Evolutionary conservation across 2,797 vertebrate genomes (phyloP).

Genomic region (Danionella dracula): DNA sequence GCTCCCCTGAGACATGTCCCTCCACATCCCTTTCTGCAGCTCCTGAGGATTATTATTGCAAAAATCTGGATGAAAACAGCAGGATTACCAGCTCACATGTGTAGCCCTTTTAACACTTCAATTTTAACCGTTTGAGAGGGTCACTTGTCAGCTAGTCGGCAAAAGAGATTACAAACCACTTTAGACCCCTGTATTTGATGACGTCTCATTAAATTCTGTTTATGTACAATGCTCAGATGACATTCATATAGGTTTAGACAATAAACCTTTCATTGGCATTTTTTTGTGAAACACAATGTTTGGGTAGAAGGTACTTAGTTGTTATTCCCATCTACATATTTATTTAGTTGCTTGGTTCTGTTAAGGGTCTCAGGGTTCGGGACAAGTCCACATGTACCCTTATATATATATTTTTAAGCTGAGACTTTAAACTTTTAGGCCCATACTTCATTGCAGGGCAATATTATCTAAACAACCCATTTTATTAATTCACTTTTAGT

Average conservation of each 20-base stretch:
- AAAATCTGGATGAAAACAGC: slow-evolving; percentile 53
- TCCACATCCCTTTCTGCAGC: slow-evolving; percentile 12
- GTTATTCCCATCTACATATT: too few relatives aligned
- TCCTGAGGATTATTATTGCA: slow-evolving; percentile 45
- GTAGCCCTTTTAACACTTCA: slow-evolving; percentile 43
- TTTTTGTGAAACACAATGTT: neutral
- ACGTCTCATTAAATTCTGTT: slow-evolving; percentile 17
- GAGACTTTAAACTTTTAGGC: too few relatives aligned
- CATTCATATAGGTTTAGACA: slow-evolving; percentile 19
- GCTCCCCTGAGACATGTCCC: slow-evolving; percentile 12
- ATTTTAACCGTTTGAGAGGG: slow-evolving; percentile 17
- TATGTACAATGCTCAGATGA: slow-evolving; percentile 13
- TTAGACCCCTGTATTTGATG: slow-evolving; percentile 12
- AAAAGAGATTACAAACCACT: slow-evolving; percentile 19
- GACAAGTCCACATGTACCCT: too few relatives aligned
- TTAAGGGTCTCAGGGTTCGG: too few relatives aligned
- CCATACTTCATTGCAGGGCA: too few relatives aligned
- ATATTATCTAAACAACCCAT: too few relatives aligned
- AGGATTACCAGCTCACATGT: slow-evolving; percentile 53
- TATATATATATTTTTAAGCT: too few relatives aligned
- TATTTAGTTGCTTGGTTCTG: too few relatives aligned
- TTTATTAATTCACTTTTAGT: too few relatives aligned
- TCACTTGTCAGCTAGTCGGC: slow-evolving; percentile 10
- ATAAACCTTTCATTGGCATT: neutral
- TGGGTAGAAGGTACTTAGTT: too few relatives aligned